Base-by-base conservation (phyloP, 2,888 invertebrate genomes). In the Stenichneumon culpator region DNA sequence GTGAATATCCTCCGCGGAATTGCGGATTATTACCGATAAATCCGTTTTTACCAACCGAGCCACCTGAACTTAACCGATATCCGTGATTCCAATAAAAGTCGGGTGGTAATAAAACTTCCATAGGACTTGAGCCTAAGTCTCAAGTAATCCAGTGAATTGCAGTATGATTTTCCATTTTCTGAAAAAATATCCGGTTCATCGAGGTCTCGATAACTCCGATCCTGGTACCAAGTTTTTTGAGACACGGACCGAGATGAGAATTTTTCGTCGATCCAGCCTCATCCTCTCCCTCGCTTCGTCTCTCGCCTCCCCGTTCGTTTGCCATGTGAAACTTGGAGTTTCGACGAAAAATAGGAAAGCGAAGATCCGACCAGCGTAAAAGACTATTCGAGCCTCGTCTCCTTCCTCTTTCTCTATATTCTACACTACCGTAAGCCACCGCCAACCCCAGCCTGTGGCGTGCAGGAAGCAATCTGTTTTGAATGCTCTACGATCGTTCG, bases 401-500 rank as follows among this genome's bases (percentile, higher is more conserved):
- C 14, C 44, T 54, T 70, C 60, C 69, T 39, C 44, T 54, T 68
- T 28, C 32, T 69, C 50, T n/a, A n/a, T 69, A 68, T 25, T 32
- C 32, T 16, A 16, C 28, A 28, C 60, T 4, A 25, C 60, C n/a
- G 16, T 16, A 16, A 28, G 25, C 39, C 19, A 39, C 2, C 36
- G 6, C 63, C 50, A 19, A 4, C 25, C 72, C 36, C 16, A 54
- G 60, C 32, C 22, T 28, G 19, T 69, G 47, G 73, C 60, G 57
- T 22, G 74, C 77, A 70, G 77, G 81, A 74, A 74, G 73, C 81
- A 81, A 84, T 84, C 81, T 81, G 73, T 73, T 84, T 81, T 81
- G 78, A 84, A 84, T 81, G 84, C 77, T 79, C 81, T 70, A 74
- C 81, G 69, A 81, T 80, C 84, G 72, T 52, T 73, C 68, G 80